Evolutionary conservation across 2,113 vertebrate genomes (phyloP).

Genomic region (Tenebrosternarchus preto): DNA sequence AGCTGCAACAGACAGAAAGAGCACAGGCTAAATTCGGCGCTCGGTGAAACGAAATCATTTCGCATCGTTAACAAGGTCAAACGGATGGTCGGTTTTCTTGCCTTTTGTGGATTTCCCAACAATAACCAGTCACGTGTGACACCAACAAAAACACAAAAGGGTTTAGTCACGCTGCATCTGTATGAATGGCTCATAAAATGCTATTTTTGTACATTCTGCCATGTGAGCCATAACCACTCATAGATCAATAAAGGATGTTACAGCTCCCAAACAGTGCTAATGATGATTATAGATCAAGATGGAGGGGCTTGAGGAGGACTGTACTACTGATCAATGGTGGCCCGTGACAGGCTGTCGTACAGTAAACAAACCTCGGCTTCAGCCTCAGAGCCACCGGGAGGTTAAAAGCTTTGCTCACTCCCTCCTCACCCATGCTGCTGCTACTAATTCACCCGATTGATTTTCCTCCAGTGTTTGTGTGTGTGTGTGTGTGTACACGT

Average conservation of each 20-base stretch:
- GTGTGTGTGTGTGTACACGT: constrained; percentile 6
- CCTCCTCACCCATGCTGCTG: constrained; percentile 56
- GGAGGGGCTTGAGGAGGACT: constrained; percentile 35
- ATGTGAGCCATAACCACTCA: constrained; percentile 26
- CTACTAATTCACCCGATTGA: constrained; percentile 71
- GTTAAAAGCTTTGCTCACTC: constrained; percentile 47
- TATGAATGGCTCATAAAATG: constrained; percentile 11
- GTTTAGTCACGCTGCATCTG: neutral
- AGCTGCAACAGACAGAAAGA: constrained; percentile 78
- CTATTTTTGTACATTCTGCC: neutral
- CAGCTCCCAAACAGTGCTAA: constrained; percentile 38
- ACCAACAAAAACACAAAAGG: neutral
- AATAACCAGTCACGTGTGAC: constrained; percentile 7
- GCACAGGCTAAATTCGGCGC: constrained; percentile 21
- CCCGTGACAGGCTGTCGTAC: constrained; percentile 17
- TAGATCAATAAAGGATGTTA: constrained; percentile 44
- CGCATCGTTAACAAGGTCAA: neutral
- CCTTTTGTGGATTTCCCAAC: neutral
- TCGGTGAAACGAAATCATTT: constrained; percentile 8
- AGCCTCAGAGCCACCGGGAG: constrained; percentile 13
- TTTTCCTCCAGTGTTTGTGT: constrained; percentile 55
- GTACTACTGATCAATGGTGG: constrained; percentile 33
- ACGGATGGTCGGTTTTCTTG: neutral
- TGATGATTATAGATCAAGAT: constrained; percentile 39
- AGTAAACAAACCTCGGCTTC: neutral